Evolutionary conservation across 2,113 vertebrate genomes (phyloP).

Genomic region (Xyliphius kryptos): DNA sequence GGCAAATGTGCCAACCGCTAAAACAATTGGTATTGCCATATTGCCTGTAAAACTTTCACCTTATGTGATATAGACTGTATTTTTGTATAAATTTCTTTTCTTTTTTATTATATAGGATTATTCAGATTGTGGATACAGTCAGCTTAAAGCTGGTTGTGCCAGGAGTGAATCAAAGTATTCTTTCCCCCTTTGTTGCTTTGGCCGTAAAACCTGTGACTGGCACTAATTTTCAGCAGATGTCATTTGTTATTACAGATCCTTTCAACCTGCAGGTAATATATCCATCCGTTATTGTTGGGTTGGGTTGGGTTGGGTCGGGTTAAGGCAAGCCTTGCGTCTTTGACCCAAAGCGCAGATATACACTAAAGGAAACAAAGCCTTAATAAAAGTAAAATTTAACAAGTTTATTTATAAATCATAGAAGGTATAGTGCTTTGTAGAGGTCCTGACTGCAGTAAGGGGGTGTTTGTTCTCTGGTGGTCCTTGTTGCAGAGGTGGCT

Average conservation of each 20-base stretch:
- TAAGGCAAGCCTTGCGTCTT: too few species aligned
- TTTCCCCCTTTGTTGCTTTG: conserved; percentile 73
- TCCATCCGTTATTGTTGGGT: neutral
- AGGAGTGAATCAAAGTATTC: conserved; percentile 53
- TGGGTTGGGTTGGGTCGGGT: too few species aligned
- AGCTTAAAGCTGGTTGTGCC: conserved; percentile 77
- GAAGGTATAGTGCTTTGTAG: too few species aligned
- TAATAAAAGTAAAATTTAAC: too few species aligned
- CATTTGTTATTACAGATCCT: conserved; percentile 73
- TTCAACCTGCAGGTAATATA: conserved; percentile 70
- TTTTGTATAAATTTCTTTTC: neutral
- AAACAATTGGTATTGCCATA: too few species aligned
- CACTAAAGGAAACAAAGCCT: too few species aligned
- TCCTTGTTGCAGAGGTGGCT: too few species aligned
- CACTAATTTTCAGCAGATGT: conserved; percentile 62
- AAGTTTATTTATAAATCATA: too few species aligned
- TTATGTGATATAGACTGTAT: conserved; percentile 13
- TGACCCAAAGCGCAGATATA: too few species aligned
- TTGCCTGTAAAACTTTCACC: neutral
- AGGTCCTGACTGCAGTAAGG: too few species aligned
- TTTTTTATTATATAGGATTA: conserved; percentile 63
- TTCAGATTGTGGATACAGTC: conserved; percentile 79
- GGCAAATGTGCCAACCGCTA: too few species aligned
- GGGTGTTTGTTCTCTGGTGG: too few species aligned
- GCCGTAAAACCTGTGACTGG: conserved; percentile 72